phyloP scores from a whole-genome alignment of 2,888 invertebrate species.

The Drosophila mayaguana region DNA sequence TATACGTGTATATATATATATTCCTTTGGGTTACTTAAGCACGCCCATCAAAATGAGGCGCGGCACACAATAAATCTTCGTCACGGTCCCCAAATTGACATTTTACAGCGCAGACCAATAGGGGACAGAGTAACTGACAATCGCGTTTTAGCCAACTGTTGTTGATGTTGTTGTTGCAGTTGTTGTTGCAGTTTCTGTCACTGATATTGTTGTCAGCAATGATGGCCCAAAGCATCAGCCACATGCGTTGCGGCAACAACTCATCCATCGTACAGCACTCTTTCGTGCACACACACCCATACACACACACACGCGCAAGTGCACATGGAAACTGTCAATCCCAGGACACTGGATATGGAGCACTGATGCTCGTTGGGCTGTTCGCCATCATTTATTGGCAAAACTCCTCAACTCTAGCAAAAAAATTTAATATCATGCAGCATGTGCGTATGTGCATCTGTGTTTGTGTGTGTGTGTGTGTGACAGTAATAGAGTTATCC shows the following conservation, averaged over 20 bases:
- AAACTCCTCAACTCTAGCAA: conserved; percentile 36
- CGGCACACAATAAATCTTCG: conserved; percentile 74
- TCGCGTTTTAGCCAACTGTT: conserved; percentile 39
- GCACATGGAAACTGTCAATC: conserved; percentile 61
- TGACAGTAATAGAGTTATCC: conserved; percentile 70
- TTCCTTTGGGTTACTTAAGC: conserved; percentile 54
- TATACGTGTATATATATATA: not conserved
- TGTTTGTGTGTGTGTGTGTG: conserved; percentile 10
- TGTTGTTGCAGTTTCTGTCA: conserved; percentile 55
- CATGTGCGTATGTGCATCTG: conserved; percentile 24
- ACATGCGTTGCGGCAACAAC: conserved; percentile 74
- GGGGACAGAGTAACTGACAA: conserved; percentile 62
- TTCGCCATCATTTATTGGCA: conserved; percentile 63
- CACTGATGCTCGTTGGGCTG: conserved; percentile 33
- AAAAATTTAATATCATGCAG: conserved; percentile 68
- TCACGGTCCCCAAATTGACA: conserved; percentile 75
- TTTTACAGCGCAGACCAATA: conserved; percentile 69
- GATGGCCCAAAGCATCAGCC: conserved; percentile 77
- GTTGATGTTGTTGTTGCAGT: conserved; percentile 34
- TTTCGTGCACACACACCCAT: conserved; percentile 1
- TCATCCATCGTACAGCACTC: conserved; percentile 66
- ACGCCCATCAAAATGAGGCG: conserved; percentile 62
- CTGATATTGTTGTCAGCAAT: conserved; percentile 78
- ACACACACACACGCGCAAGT: conserved; percentile 5
- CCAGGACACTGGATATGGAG: conserved; percentile 42